Base-by-base conservation (phyloP, 1,140 invertebrate genomes). In the Drosophila oshimai region DNA sequence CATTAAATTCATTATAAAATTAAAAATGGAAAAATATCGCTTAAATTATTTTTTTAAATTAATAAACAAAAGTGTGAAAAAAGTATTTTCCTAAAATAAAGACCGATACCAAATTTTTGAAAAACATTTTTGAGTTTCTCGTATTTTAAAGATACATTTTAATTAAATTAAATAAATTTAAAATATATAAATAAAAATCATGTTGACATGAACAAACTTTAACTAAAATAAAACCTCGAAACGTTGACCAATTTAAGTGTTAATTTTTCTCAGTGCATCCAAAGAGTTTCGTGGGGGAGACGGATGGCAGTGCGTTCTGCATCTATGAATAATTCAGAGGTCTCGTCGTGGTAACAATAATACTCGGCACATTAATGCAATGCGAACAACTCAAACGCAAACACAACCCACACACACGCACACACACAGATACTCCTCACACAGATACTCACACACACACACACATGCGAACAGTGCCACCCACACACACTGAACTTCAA, bases 311-410 rank as follows among this genome's bases (percentile, higher is more conserved):
- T 65, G 50, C 50, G 58, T 65, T 65, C 49, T 62, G 57, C 47
- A 58, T 60, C 65, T 65, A 87, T 87, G 81, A 87, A 87, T 87
- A 70, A 87, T 87, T 87, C 81, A 87, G 61, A 77, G 47, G 58
- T 46, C 47, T 50, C 36, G 34, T 57, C 53, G 34, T 54, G 42
- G 33, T 74, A 76, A 79, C 83, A 84, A 81, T 81, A 72, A 83
- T 77, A 73, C 71, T 68, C 55, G 36, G 57, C 69, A 39, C 65
- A 73, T 73, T 73, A 73, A 65, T 73, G 69, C 70, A 73, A 73
- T 64, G 70, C 70, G 58, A 73, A 73, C 70, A 62, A 62, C 49
- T 47, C 33, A 44, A 51, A 62, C 26, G 24, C 68, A 71, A 31
- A 45, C 53, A 50, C 53, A 58, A 34, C 31, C 20, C 18, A 20